Evolutionary conservation across 2,888 invertebrate species (phyloP), one percentile per base, ranked within the genome.

Genomic region (Dicyrtoma fusca): DNA sequence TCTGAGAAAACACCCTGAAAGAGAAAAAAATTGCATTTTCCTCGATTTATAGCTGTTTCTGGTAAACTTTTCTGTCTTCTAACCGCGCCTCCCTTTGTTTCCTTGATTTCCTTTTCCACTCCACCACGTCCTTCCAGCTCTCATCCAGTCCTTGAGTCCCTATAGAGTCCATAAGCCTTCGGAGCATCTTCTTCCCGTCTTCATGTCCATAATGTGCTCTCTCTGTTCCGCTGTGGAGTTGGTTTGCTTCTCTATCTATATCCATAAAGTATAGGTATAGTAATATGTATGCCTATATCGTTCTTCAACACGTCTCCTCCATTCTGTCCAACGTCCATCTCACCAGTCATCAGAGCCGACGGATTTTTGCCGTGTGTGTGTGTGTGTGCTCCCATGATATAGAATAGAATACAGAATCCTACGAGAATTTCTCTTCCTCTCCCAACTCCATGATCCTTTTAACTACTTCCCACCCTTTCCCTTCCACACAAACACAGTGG

Each of bases 1-100:
- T 71, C 71, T 65, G 44, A 53, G 71, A 71, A 71, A 71, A 71
- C 64, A 71, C 64, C 55, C 45, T 26, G 45, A 64, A 64, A 53
- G 1, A 51, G 14, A 44, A 26, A 34, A n/a, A 42, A 61, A 34
- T 61, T 61, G 61, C 61, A 61, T 61, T 49, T 64, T 64, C 26
- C 49, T 25, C 49, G 26, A 64, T 64, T 49, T 64, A 49, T 49
- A 21, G 26, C 49, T 64, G 61, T 49, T 64, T 64, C 26, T 64
- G 49, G 26, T 64, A 49, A 47, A 49, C 45, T 57, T 23, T 45
- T 45, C 57, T 47, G 23, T 44, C 45, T 68, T 44, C 45, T 68
- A 42, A 17, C 65, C 51, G 34, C 51, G 49, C 65, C 51, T 61
- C 61, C 26, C 34, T 23, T 61, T 61, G n/a, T 61, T 42, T 25